Evolutionary conservation across 2,888 invertebrate species (phyloP).

Genomic region (Apocheima hispidaria): DNA sequence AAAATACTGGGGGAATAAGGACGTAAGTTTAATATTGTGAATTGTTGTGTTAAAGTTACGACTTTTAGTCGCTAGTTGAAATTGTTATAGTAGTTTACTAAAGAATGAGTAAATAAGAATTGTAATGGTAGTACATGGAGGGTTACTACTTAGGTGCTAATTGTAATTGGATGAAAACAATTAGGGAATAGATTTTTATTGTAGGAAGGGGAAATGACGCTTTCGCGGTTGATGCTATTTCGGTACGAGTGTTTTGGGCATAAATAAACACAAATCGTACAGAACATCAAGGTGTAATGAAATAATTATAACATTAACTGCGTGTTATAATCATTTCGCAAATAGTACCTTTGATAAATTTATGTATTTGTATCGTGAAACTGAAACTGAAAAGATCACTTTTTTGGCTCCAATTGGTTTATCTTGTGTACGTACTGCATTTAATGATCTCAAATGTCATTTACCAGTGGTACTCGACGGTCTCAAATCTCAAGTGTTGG

Average conservation of each 20-base stretch:
- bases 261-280: too few relatives aligned
- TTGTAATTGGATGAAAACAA: constrained; percentile 25
- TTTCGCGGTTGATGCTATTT: constrained; percentile 12
- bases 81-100: neutral
- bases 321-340: too few relatives aligned
- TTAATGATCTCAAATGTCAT: neutral
- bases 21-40: neutral
- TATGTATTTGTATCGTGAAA: neutral
- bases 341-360: neutral
- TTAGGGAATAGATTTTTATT: constrained; percentile 22
- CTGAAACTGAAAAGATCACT: neutral
- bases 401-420: neutral
- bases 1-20: neutral
- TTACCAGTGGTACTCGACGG: neutral
- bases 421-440: too few relatives aligned
- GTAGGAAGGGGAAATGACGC: constrained; percentile 12
- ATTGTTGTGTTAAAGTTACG: neutral
- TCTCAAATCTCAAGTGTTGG: neutral
- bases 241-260: neutral
- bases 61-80: neutral
- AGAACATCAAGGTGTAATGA: too few relatives aligned
- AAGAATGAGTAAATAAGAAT: neutral
- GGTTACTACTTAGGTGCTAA: constrained; percentile 15
- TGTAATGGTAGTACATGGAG: too few relatives aligned
- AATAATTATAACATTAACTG: too few relatives aligned